These are phyloP conservation scores for Melipona bicolor DNA, from an alignment of 2,888 invertebrate genomes.

Conservation along the genomic window DNA sequence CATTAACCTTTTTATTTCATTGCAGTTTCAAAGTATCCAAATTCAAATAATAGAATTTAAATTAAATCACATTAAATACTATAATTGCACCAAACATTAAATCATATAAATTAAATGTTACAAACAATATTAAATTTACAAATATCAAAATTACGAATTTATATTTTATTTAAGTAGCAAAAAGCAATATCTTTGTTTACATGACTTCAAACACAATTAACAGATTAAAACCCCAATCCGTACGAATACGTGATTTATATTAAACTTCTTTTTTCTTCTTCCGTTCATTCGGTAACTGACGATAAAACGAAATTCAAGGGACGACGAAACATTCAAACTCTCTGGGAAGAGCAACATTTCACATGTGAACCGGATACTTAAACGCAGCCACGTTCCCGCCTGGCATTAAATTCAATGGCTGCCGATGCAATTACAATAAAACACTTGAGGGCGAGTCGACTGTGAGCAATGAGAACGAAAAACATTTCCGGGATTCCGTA, in stretches of 20 bases:
- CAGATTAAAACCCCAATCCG: no score
- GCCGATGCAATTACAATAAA: background rate
- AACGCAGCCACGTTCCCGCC: background rate
- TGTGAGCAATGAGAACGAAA: background rate
- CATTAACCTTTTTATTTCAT: no score
- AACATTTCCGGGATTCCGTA: background rate
- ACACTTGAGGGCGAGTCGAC: background rate
- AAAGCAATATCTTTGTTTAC: no score
- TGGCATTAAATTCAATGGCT: background rate
- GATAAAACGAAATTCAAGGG: background rate
- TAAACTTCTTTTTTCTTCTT: background rate
- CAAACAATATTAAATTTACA: no score
- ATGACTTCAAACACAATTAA: no score
- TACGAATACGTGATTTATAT: background rate
- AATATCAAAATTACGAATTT: no score
- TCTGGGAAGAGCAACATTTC: background rate
- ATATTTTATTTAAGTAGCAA: no score
- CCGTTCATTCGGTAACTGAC: background rate
- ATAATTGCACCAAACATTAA: no score
- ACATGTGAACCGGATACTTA: background rate
- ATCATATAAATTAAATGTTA: no score
- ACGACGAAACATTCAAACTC: background rate
- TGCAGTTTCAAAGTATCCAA: no score
- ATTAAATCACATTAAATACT: no score
- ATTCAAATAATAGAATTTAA: no score